A percentile compares a stretch with the other conserved stretches of the same genome.
phyloP scores from a whole-genome alignment of 2,797 vertebrate species.

The Esox lucius region DNA sequence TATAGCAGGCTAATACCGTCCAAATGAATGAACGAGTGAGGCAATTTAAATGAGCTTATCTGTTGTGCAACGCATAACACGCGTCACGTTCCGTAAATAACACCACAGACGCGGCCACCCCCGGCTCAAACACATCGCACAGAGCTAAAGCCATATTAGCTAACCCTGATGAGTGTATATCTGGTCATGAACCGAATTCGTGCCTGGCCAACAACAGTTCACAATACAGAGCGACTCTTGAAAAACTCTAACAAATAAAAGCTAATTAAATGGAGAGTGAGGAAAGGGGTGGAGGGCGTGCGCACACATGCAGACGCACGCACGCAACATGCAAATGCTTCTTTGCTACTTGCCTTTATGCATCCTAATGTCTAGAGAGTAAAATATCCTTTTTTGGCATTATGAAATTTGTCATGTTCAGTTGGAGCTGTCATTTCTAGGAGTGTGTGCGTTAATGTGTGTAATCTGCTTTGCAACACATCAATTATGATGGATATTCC shows the following conservation, averaged over 20 bases:
- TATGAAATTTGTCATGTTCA: slow-evolving; percentile 85
- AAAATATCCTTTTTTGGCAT: slow-evolving; percentile 63
- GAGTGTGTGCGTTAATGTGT: slow-evolving; percentile 84
- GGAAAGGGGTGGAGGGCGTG: slow-evolving; percentile 39
- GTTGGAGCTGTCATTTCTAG: slow-evolving; percentile 82
- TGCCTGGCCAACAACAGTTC: slow-evolving; percentile 66
- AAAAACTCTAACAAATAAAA: slow-evolving; percentile 70
- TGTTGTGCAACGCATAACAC: slow-evolving; percentile 61
- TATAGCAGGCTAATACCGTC: slow-evolving; percentile 50
- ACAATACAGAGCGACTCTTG: slow-evolving; percentile 66
- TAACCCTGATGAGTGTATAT: slow-evolving; percentile 66
- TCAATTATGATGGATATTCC: slow-evolving; percentile 86
- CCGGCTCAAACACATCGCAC: slow-evolving; percentile 60
- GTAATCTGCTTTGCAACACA: slow-evolving; percentile 88
- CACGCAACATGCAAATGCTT: slow-evolving; percentile 60
- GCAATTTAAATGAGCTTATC: slow-evolving; percentile 76
- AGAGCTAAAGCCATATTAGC: slow-evolving; percentile 65
- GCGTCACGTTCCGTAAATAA: slow-evolving; percentile 69
- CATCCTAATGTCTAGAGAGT: slow-evolving; percentile 73
- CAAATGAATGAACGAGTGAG: slow-evolving; percentile 66
- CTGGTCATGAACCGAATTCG: slow-evolving; percentile 35
- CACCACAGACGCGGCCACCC: slow-evolving; percentile 63
- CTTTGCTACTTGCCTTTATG: slow-evolving; percentile 61
- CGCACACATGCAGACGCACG: not conserved
- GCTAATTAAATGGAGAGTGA: slow-evolving; percentile 59